Evolutionary conservation across 2,888 invertebrate species (phyloP), one percentile per base, ranked within the genome.

Genomic region (Hypomecis atomaria): DNA sequence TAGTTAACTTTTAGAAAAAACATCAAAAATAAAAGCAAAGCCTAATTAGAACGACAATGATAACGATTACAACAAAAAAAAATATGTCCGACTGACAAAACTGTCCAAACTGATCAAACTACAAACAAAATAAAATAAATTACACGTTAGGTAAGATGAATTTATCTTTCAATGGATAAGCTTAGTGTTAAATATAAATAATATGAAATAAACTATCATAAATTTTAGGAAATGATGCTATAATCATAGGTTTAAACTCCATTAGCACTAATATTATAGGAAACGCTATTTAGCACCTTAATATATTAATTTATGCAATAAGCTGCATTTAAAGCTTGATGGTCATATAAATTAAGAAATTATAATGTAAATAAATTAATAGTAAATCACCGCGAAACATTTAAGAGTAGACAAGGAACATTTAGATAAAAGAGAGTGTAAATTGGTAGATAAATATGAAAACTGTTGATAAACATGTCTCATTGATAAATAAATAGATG

Each of bases 281-380:
- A 67, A 65, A 69, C 56, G 62, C 65, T 69, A 62, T 55, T 68
- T 54, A 59, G 44, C 13, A 37, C 58, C 44, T 62, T 64, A 63
- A 70, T 62, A 56, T 47, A 55, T 52, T 72, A 68, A 71, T 73
- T 71, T 70, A 69, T 71, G 58, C 58, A 55, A 60, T 66, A 65
- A 66, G 71, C 53, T 70, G 69, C 69, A 65, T 42, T 62, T 57
- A 60, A 65, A 67, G 52, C 63, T 52, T 58, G 66, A 69, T 45
- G 68, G 69, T 60, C 58, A 62, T 59, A 59, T 52, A 56, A 62
- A 71, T 71, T 67, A 58, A 60, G 44, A 59, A 42, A 43, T 60
- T 59, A 37, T n/a, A 53, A 67, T 59, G 49, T 56, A 55, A 48
- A 64, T 57, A 49, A 43, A 64, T 52, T 45, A 47, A 57, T 49